Conservation (phyloP, 2,113 vertebrate genomes). For the Podarcis muralis region DNA sequence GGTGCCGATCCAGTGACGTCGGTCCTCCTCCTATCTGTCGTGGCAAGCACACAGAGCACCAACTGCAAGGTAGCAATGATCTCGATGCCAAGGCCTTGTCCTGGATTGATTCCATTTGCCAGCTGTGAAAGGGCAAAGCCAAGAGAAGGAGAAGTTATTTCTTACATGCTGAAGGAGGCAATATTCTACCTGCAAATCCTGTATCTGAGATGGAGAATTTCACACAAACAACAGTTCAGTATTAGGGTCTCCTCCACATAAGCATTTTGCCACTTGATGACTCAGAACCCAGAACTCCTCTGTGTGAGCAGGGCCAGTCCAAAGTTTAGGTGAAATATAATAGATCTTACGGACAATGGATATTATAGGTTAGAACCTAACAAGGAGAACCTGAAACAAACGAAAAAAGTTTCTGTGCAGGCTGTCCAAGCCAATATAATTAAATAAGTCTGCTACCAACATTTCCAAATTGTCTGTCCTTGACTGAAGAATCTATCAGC, state of each 20-base stretch:
- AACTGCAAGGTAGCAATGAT: constrained; percentile 94
- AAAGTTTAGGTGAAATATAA: no score
- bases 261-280: background rate
- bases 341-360: no score
- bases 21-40: constrained; percentile 89
- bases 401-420: no score
- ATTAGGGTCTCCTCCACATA: background rate
- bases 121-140: constrained; percentile 63
- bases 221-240: background rate
- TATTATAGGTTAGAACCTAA: no score
- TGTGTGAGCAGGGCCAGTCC: no score
- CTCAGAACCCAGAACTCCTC: no score
- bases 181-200: background rate
- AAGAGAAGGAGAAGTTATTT: background rate
- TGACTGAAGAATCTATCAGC: no score
- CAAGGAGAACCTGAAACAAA: no score
- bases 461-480: no score
- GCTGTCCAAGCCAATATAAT: no score
- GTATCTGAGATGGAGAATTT: background rate
- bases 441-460: no score
- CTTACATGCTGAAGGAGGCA: rapidly evolving
- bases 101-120: constrained; percentile 75
- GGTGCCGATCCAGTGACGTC: constrained; percentile 90
- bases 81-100: constrained; percentile 92
- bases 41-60: constrained; percentile 94